Base-by-base conservation (phyloP, 1,140 invertebrate species). In the Aleiodes sp. region DNA sequence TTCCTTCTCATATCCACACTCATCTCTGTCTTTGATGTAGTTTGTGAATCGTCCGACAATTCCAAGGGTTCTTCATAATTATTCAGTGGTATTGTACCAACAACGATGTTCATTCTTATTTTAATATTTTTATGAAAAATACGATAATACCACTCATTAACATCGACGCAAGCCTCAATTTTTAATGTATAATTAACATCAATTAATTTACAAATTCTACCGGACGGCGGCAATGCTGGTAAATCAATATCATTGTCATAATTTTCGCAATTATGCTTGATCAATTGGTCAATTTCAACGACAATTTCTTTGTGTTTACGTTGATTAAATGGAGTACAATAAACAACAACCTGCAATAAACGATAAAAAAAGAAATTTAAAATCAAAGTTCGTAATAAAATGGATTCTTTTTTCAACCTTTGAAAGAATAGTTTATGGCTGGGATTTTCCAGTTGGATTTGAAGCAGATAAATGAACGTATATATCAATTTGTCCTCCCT, bases 101-200 rank as follows among this genome's bases (percentile, higher is more conserved):
- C 66, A 7, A 80, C 67, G 19, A 82, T 70, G 35, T 33, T 65
- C 33, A 74, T 78, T 61, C 80, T 60, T 0, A 81, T 75, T 65
- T 81, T 82, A 19, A 78, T 69, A 73, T 82, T 81, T 68, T 82
- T 82, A 39, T 80, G 75, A 59, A 82, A 76, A 66, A 82, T 76
- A 46, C 76, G 76, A 63, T 79, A 81, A 70, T 81, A 81, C 80
- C 80, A 82, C 46, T 82, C 79, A 73, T 70, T 75, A 16, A 80
- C 63, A 59, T 82, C 76, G 12, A 78, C 75, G 56, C 73, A 80
- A 9, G 80, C 74, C 63, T 82, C 80, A 60, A 78, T 73, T 69
- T 80, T 80, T 3, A 80, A 76, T 0, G 76, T 76, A 52, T 80
- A 80, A 35, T 66, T 41, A 19, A 80, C 70, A 37, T 78, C 74